Base-by-base conservation (phyloP, 1,140 invertebrate species). In the Cyclargus thomasi region DNA sequence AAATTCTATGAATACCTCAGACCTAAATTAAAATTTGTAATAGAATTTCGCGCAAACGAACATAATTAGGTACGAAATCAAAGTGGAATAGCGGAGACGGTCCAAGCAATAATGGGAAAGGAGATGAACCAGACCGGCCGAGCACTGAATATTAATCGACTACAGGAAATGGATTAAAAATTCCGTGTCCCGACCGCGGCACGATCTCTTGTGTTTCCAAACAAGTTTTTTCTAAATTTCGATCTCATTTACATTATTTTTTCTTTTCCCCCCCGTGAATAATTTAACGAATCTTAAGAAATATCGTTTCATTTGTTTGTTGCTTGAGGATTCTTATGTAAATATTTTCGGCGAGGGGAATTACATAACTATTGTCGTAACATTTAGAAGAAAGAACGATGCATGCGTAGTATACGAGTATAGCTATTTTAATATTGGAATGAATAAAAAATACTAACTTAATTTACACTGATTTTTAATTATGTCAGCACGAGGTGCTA, bases 111-210 rank as follows among this genome's bases (percentile, higher is more conserved):
- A 88, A 86, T 80, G 80, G 76, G 64, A 67, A 67, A 88, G 87
- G 87, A 90, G 87, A 90, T 90, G 87, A 90, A 88, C 85, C 87
- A 90, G 87, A 90, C 87, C 82, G 79, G 76, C 69, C 82, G 74
- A 77, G 83, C 70, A 78, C 72, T 90, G 87, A 88, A 90, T 90
- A 90, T 90, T 90, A 90, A 90, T 90, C 81, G 83, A 79, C 81
- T 80, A 72, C 72, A 79, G 85, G 86, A 88, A 88, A 90, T 87
- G 82, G 87, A 88, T 90, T 90, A 90, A 88, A 90, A 90, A 90
- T 86, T 85, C 87, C 82, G 72, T 88, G 87, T 90, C 78, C 76
- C 80, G 68, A 83, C 83, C 80, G 83, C 82, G 74, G 80, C 72
- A 81, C 82, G 80, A 83, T 83, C 82, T 81, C 82, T 86, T 81